These are phyloP conservation scores for Pheosia gnoma DNA, from an alignment of 2,888 invertebrate species.

Conservation along the genomic window DNA sequence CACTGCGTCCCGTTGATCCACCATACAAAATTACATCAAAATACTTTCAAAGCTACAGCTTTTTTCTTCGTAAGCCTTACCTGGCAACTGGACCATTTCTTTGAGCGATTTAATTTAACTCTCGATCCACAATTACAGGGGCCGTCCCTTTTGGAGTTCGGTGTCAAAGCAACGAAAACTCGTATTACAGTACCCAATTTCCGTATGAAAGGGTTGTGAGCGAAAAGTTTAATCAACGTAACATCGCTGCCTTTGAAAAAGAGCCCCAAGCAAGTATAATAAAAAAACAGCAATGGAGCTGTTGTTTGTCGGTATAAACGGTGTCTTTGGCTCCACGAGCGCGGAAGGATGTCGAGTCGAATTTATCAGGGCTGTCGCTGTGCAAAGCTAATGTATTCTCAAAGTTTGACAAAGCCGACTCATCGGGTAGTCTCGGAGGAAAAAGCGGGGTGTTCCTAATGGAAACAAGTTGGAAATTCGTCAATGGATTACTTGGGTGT, in stretches of 20 bases:
- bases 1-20: neutral
- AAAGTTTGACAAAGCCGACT: slow-evolving; percentile 72
- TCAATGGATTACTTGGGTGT: slow-evolving; percentile 59
- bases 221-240: slow-evolving; percentile 23
- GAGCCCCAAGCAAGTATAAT: slow-evolving; percentile 5
- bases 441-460: slow-evolving; percentile 62
- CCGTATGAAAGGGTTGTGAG: slow-evolving; percentile 35
- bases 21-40: slow-evolving; percentile 28
- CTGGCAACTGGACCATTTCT: slow-evolving; percentile 49
- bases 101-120: slow-evolving; percentile 65
- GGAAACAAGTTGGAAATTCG: slow-evolving; percentile 70
- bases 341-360: slow-evolving; percentile 54
- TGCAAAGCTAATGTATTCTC: slow-evolving; percentile 75
- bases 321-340: slow-evolving; percentile 5
- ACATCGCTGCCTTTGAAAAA: slow-evolving; percentile 34
- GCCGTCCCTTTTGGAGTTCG: slow-evolving; percentile 60
- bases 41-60: slow-evolving; percentile 37
- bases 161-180: slow-evolving; percentile 62
- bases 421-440: slow-evolving; percentile 62
- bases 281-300: slow-evolving; percentile 34
- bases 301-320: slow-evolving; percentile 15
- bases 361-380: slow-evolving; percentile 73
- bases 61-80: slow-evolving; percentile 32
- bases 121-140: slow-evolving; percentile 66
- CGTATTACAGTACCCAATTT: slow-evolving; percentile 44